Conservation (phyloP, 2,113 vertebrate genomes). For the Epinephelus lanceolatus region DNA sequence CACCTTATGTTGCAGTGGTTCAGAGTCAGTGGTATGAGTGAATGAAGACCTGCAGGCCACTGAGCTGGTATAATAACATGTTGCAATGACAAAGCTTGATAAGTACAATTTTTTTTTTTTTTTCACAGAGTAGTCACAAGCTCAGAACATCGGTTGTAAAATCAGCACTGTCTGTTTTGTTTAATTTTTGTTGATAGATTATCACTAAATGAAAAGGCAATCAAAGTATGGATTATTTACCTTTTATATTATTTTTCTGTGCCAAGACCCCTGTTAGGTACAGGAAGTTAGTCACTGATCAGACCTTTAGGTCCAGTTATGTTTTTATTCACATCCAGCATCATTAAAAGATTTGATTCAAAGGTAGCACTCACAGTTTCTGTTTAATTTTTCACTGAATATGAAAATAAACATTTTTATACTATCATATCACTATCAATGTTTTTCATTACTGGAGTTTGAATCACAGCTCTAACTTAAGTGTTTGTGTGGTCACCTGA, state of each 20-base stretch:
- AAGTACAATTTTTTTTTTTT: neutral
- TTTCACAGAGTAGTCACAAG: neutral
- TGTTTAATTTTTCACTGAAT: conserved; percentile 48
- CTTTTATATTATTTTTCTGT: neutral
- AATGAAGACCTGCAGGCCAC: neutral
- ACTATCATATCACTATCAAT: neutral
- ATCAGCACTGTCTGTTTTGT: neutral
- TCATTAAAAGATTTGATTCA: conserved; percentile 9
- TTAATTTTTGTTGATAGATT: neutral
- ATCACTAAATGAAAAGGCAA: conserved; percentile 24
- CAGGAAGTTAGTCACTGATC: neutral
- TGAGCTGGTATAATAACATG: neutral
- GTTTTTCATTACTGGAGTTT: neutral
- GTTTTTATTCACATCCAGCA: neutral
- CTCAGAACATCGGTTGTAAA: neutral
- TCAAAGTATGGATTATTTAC: neutral
- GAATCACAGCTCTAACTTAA: neutral
- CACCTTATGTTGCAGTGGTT: neutral
- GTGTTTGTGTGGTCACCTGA: neutral
- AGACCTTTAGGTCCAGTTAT: neutral
- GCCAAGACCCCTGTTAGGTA: neutral
- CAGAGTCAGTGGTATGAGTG: neutral
- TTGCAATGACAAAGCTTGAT: neutral
- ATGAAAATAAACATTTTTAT: conserved; percentile 57
- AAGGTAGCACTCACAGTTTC: neutral